A percentile compares a stretch with the other conserved stretches of the same genome.
Evolutionary conservation across 2,113 vertebrate species (phyloP).

Genomic region (Lanius ludovicianus): DNA sequence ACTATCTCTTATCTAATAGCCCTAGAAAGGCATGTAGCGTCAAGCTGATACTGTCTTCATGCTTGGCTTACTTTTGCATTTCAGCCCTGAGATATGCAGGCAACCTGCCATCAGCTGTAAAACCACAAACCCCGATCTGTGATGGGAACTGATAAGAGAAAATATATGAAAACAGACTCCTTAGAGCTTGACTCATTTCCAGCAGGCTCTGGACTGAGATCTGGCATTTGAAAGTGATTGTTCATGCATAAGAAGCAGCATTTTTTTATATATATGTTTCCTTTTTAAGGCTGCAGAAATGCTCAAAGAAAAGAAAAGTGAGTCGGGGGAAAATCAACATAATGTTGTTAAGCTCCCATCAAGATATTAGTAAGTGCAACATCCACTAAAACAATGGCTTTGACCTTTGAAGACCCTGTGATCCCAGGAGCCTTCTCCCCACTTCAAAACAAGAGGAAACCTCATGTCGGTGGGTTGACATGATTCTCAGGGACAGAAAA

Average conservation of each 20-base stretch:
- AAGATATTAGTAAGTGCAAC: background rate
- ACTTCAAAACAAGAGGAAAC: conserved; percentile 32
- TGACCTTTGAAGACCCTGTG: background rate
- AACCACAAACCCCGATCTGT: conserved; percentile 59
- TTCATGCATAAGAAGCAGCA: conserved; percentile 27
- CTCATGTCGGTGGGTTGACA: background rate
- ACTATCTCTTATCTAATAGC: conserved; percentile 67
- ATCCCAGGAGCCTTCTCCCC: background rate
- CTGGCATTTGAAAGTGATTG: conserved; percentile 54
- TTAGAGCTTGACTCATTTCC: conserved; percentile 58
- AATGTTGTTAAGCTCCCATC: background rate
- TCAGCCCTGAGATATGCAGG: conserved; percentile 64
- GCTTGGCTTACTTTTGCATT: conserved; percentile 62
- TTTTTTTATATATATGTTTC: conserved; percentile 6
- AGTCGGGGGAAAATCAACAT: background rate
- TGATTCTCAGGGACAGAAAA: conserved; percentile 19
- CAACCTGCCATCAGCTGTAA: conserved; percentile 68
- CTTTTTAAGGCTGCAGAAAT: conserved; percentile 32
- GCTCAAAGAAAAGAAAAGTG: background rate
- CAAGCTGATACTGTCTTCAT: conserved; percentile 67
- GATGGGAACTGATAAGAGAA: conserved; percentile 60
- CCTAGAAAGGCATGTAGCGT: conserved; percentile 63
- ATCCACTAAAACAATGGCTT: conserved; percentile 31
- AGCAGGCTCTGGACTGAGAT: conserved; percentile 34
- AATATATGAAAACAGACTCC: conserved; percentile 64